Evolutionary conservation across 2,113 vertebrate genomes (phyloP).

Genomic region (Indri indri): DNA sequence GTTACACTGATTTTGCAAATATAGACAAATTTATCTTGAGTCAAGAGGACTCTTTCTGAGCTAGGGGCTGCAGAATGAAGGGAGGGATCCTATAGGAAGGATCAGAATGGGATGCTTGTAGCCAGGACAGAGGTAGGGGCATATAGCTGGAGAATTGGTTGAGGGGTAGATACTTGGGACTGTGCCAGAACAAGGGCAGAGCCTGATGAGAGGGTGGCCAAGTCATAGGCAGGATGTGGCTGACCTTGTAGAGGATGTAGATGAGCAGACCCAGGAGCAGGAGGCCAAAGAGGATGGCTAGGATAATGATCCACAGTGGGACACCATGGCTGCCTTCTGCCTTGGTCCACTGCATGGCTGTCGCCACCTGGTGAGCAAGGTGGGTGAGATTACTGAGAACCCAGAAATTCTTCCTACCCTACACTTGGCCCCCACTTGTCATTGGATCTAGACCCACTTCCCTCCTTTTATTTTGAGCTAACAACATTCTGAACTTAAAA

Average conservation of each 20-base stretch:
- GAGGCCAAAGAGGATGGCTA: constrained; percentile 93
- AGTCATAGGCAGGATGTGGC: constrained; percentile 19
- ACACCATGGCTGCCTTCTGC: constrained; percentile 88
- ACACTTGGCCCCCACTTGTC: no score
- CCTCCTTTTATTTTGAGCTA: neutral
- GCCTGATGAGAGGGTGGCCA: neutral
- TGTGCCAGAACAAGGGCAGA: neutral
- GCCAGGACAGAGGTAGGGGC: neutral
- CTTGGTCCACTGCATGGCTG: constrained; percentile 91
- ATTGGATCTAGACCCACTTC: neutral
- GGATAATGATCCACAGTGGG: constrained; percentile 94
- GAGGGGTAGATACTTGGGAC: neutral
- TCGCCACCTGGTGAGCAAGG: constrained; percentile 86
- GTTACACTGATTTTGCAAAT: neutral
- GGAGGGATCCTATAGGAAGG: neutral
- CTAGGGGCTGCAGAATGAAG: neutral
- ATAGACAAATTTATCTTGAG: neutral
- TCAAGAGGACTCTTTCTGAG: constrained; percentile 10
- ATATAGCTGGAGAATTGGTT: neutral
- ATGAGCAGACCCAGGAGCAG: constrained; percentile 93
- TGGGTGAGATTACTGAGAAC: neutral
- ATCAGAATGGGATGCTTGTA: neutral
- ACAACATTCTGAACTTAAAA: neutral
- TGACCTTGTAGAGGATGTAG: constrained; percentile 94
- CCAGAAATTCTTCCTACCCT: neutral